phyloP scores from a whole-genome alignment of 2,113 vertebrate species.

The Paradisaea rubra region DNA sequence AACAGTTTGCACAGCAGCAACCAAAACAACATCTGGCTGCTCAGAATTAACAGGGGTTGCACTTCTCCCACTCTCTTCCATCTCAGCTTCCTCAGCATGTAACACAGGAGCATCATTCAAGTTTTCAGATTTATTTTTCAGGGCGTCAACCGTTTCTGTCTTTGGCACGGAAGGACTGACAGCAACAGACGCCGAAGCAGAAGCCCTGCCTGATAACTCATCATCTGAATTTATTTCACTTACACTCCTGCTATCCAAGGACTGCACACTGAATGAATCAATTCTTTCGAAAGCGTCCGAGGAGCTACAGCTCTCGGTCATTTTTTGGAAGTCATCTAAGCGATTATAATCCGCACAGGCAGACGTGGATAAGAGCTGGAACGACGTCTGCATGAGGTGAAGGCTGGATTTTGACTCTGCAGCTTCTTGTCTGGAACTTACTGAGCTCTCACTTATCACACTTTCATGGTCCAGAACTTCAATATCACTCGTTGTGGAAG shows the following conservation, averaged over 20 bases:
- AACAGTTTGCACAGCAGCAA: conserved; percentile 44
- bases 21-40: conserved; percentile 80
- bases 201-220: conserved; percentile 83
- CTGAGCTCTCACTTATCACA: conserved; percentile 95
- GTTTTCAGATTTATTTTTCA: conserved; percentile 56
- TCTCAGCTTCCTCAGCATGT: conserved; percentile 84
- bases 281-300: conserved; percentile 98
- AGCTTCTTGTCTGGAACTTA: conserved; percentile 90
- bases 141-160: conserved; percentile 22
- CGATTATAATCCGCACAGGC: conserved; percentile 86
- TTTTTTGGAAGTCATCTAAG: conserved; percentile 91
- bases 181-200: conserved; percentile 77
- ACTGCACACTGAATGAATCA: conserved; percentile 95
- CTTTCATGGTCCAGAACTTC: conserved; percentile 98
- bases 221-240: conserved; percentile 98
- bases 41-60: conserved; percentile 94
- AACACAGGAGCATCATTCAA: conserved; percentile 66
- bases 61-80: conserved; percentile 96
- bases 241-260: conserved; percentile 93
- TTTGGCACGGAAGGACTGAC: conserved; percentile 66
- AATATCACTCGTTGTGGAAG: conserved; percentile 97
- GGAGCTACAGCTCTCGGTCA: conserved; percentile 91
- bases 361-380: conserved; percentile 93
- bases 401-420: conserved; percentile 87
- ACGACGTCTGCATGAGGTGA: conserved; percentile 95